Percentiles rank a stretch among this genome's conserved stretches.
phyloP scores from a whole-genome alignment of 2,113 vertebrate genomes.

The Thryonomys swinderianus region DNA sequence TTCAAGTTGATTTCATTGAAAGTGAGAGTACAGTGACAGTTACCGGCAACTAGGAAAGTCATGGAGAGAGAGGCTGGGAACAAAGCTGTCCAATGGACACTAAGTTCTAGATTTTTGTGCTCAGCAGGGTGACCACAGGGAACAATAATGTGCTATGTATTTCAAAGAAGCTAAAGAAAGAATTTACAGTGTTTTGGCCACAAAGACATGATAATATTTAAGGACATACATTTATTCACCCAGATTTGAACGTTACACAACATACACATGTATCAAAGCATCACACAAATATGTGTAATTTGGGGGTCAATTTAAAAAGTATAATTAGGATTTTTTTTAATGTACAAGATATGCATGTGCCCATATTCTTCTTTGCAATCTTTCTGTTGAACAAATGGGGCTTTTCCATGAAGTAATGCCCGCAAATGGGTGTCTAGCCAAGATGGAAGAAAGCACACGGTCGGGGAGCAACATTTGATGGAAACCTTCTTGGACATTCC shows the following conservation, averaged over 20 bases:
- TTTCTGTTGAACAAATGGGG: background rate
- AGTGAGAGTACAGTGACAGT: background rate
- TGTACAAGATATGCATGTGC: background rate
- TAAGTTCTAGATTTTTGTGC: too few species aligned
- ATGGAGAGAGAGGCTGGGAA: background rate
- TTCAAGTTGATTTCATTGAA: background rate
- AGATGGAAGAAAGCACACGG: background rate
- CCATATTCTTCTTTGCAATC: background rate
- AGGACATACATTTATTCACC: background rate
- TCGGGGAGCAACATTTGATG: background rate
- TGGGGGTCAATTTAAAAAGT: background rate
- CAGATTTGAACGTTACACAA: background rate
- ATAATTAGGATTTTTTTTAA: background rate
- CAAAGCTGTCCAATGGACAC: too few species aligned
- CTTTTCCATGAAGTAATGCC: background rate
- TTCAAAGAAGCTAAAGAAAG: background rate
- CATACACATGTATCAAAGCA: background rate
- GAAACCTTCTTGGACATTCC: background rate
- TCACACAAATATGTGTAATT: background rate
- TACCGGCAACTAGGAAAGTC: background rate
- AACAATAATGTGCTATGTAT: too few species aligned
- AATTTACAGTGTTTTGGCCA: background rate
- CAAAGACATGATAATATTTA: background rate
- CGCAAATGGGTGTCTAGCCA: background rate
- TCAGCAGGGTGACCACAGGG: background rate